These are phyloP conservation scores for Notiomystis cincta DNA, from an alignment of 2,113 vertebrate genomes.

Conservation along the genomic window DNA sequence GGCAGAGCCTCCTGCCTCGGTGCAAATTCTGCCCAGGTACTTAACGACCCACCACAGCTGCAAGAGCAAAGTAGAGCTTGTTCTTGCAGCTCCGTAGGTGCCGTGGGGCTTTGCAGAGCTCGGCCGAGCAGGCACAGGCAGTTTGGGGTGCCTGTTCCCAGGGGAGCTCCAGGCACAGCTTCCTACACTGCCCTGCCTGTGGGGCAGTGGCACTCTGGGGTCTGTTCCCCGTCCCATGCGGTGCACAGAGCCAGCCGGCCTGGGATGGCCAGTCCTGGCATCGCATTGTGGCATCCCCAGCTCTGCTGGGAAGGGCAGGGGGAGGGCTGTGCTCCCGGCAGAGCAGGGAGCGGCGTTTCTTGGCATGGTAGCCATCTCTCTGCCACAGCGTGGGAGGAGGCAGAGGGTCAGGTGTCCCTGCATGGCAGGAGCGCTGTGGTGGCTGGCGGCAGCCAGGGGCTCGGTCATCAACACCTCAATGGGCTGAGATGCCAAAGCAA, in stretches of 20 bases:
- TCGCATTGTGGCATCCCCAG: rapidly evolving
- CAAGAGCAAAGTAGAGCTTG: neutral
- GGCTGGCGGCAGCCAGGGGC: neutral
- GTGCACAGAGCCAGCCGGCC: neutral
- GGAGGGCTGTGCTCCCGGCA: neutral
- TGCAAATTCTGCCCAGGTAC: neutral
- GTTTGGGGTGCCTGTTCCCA: rapidly evolving
- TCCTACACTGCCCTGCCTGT: rapidly evolving
- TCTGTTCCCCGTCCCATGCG: rapidly evolving
- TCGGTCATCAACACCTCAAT: neutral
- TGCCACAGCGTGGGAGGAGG: rapidly evolving
- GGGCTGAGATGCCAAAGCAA: neutral
- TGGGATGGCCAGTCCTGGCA: rapidly evolving
- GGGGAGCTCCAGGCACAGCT: neutral
- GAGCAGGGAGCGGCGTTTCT: neutral
- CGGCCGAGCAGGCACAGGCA: rapidly evolving
- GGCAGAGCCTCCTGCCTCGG: neutral
- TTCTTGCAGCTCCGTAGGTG: rapidly evolving
- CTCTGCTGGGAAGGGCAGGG: neutral
- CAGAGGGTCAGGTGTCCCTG: neutral
- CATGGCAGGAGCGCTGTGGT: rapidly evolving
- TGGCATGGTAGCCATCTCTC: neutral
- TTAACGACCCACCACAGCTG: rapidly evolving
- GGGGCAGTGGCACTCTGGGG: rapidly evolving
- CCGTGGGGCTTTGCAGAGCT: neutral